Percentiles rank a stretch among this genome's conserved stretches.
phyloP scores from a whole-genome alignment of 2,797 vertebrate genomes.

The Clarias laeviceps region DNA sequence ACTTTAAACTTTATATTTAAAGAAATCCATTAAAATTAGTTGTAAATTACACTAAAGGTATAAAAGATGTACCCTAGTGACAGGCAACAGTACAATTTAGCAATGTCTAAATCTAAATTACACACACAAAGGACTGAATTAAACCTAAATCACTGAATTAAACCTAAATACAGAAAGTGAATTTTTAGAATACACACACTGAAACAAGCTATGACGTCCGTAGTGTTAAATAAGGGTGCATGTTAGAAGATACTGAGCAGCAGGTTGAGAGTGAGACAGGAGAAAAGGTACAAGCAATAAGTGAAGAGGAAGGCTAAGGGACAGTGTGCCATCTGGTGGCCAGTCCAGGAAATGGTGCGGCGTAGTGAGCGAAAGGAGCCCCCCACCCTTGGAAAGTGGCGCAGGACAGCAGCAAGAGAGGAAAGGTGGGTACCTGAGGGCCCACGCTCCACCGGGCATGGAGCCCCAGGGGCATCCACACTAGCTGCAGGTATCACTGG shows the following conservation, averaged over 20 bases:
- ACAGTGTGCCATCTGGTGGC: conserved; percentile 86
- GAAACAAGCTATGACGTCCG: conserved; percentile 34
- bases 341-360: conserved; percentile 82
- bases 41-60: not conserved
- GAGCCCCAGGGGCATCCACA: conserved; percentile 73
- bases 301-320: conserved; percentile 89
- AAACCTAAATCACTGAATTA: not conserved
- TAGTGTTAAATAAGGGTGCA: conserved; percentile 55
- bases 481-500: conserved; percentile 68
- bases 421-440: conserved; percentile 93
- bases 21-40: not conserved
- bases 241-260: conserved; percentile 77
- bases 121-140: not conserved
- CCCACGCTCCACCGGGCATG: conserved; percentile 77
- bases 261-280: conserved; percentile 77
- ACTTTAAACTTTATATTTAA: not conserved
- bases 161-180: conserved; percentile 49
- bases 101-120: not conserved
- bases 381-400: conserved; percentile 75
- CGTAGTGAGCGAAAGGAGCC: conserved; percentile 77
- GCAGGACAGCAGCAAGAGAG: conserved; percentile 81
- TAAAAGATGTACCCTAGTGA: not conserved
- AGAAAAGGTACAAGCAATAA: conserved; percentile 80
- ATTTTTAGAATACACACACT: conserved; percentile 57
- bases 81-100: not conserved